Conservation (phyloP, 1,140 invertebrate species). For the Colletes gigas region DNA sequence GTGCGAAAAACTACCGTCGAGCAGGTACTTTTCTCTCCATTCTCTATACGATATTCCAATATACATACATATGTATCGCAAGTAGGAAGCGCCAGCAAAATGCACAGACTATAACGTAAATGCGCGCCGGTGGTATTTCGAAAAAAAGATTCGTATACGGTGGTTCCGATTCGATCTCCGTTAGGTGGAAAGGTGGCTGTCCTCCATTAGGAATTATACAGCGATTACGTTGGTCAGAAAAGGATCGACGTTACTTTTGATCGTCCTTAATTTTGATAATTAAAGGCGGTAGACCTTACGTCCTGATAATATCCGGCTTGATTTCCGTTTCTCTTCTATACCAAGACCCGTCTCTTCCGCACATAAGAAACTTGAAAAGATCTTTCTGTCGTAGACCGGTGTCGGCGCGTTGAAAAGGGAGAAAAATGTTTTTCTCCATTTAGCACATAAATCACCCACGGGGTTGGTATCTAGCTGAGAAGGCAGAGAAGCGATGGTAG, state of each 20-base stretch:
- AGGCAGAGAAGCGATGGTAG: constrained; percentile 21
- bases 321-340: constrained; percentile 66
- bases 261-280: constrained; percentile 50
- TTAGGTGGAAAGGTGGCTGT: too few species aligned
- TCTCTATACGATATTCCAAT: too few species aligned
- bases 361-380: constrained; percentile 62
- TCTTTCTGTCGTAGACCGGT: constrained; percentile 56
- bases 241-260: too few species aligned
- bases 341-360: constrained; percentile 44
- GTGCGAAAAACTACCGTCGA: constrained; percentile 55
- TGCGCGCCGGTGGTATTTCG: too few species aligned
- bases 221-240: too few species aligned
- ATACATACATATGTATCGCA: too few species aligned
- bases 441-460: constrained; percentile 80
- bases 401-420: constrained; percentile 67
- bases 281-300: constrained; percentile 57
- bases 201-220: too few species aligned
- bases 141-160: too few species aligned
- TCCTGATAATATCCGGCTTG: constrained; percentile 63
- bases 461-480: constrained; percentile 61
- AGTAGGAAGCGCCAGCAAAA: too few species aligned
- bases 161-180: too few species aligned
- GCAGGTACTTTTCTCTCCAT: too few species aligned
- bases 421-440: constrained; percentile 82
- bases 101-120: too few species aligned